Base-by-base conservation (phyloP, 2,888 invertebrate genomes). In the Coleophora deauratella region DNA sequence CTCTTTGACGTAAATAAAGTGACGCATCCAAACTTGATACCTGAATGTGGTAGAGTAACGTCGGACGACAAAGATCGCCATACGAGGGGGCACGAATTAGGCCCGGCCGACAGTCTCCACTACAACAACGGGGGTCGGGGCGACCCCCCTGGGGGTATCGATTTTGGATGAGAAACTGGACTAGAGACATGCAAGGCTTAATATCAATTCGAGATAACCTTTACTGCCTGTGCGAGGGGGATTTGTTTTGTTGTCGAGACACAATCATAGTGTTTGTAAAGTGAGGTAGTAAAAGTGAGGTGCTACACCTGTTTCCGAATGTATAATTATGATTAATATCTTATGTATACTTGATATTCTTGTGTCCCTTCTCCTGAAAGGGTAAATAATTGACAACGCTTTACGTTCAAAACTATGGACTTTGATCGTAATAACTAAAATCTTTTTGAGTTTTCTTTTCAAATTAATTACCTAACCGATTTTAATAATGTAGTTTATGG, bases 161-260 rank as follows among this genome's bases (percentile, higher is more conserved):
- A 85, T 85, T 85, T 79, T 74, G 74, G 79, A 82, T 85, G 84
- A 85, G 84, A 69, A 81, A 79, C 78, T 68, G 80, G 81, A 81
- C 82, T 78, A 62, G 82, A 82, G 82, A 82, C 81, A 80, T 80
- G 80, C 76, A 70, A 74, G 66, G 75, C 78, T 80, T 80, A 77
- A 81, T 82, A 78, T 78, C 80, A 77, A 75, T 79, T 72, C 72
- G 67, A 65, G 75, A 71, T 74, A 71, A 70, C 74, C 74, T 73
- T 72, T 73, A 40, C 50, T 21, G 21, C 21, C 6, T 21, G 21
- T 21, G 21, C 6, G 6, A 3, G 21, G 57, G 21, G 21, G 55
- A 55, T 53, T 57, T 59, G 61, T 52, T 54, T 53, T 51, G 55
- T 48, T 50, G 45, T 44, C n/a, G n/a, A n/a, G 42, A 43, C 50